Evolutionary conservation across 2,888 invertebrate species (phyloP).

Genomic region (Leptothorax acervorum): DNA sequence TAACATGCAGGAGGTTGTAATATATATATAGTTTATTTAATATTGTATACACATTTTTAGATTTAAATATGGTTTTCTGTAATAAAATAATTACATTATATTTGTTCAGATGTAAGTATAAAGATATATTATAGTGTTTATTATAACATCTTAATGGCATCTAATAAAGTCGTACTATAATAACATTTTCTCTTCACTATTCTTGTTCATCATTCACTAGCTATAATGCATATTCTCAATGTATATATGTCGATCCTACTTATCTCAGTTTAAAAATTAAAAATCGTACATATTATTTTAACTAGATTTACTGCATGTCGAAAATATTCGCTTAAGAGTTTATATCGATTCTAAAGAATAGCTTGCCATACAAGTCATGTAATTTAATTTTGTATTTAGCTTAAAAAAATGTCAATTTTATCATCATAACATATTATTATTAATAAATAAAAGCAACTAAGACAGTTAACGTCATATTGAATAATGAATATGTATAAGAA

Average conservation of each 20-base stretch:
- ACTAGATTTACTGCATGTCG: no score
- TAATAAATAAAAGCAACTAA: no score
- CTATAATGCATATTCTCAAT: not conserved
- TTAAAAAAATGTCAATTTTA: no score
- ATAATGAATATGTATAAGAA: no score
- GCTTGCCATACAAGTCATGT: no score
- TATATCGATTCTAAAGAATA: no score
- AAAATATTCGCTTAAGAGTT: no score
- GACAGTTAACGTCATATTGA: no score
- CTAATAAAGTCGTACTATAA: constrained; percentile 71
- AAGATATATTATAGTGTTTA: constrained; percentile 67
- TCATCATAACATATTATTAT: no score
- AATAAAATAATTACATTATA: constrained; percentile 67
- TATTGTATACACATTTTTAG: constrained; percentile 75
- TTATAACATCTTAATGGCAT: constrained; percentile 71
- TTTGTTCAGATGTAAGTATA: constrained; percentile 64
- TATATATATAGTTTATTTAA: constrained; percentile 74
- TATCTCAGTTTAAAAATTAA: no score
- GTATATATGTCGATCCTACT: not conserved
- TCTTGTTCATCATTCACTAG: not conserved
- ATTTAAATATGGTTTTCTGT: constrained; percentile 63
- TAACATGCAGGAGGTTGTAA: constrained; percentile 65
- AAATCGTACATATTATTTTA: no score
- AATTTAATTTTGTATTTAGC: no score
- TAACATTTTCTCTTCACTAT: not conserved